Base-by-base conservation (phyloP, 1,140 invertebrate genomes). In the Drosophila erecta region DNA sequence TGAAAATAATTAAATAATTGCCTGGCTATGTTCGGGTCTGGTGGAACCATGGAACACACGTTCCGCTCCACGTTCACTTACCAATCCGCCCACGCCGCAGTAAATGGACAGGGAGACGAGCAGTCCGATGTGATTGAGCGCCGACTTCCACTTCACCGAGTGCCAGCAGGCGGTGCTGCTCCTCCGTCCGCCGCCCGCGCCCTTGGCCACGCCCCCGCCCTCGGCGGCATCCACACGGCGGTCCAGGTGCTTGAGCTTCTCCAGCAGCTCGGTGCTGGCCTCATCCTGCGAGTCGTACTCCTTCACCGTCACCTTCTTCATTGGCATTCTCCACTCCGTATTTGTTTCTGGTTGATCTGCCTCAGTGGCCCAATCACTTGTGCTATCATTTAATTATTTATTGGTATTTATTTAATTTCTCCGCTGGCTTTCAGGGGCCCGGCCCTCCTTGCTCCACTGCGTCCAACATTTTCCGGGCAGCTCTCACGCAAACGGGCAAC, bases 31-130 rank as follows among this genome's bases (percentile, higher is more conserved):
- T 56, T 65, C 49, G 59, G 59, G 64, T 67, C 64, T 65, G 49
- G 24, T 24, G 43, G 51, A 17, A 27, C 44, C 30, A 38, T 22
- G 40, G 14, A 40, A 51, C 27, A 62, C 41, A 69, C 64, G 57
- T 67, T 93, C 94, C 93, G 94, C 50, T 8, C 51, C 17, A 69
- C 35, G 49, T 69, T 93, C 94, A 93, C 94, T 95, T 93, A 96
- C 96, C 94, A 96, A 91, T 79, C 96, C 96, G 59, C 96, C 96
- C 44, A 95, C 93, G 30, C 94, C 94, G 1, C 95, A 96, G 77
- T 96, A 96, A 30, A 95, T 89, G 93, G 95, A 96, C 12, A 96
- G 92, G 0, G 95, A 94, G 15, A 96, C 92, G 58, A 96, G 93
- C 44, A 96, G 91, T 17, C 95, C 95, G 17, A 95, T 92, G 74